These are phyloP conservation scores for Adineta ricciae DNA, from an alignment of 2,888 invertebrate genomes.

Conservation along the genomic window DNA sequence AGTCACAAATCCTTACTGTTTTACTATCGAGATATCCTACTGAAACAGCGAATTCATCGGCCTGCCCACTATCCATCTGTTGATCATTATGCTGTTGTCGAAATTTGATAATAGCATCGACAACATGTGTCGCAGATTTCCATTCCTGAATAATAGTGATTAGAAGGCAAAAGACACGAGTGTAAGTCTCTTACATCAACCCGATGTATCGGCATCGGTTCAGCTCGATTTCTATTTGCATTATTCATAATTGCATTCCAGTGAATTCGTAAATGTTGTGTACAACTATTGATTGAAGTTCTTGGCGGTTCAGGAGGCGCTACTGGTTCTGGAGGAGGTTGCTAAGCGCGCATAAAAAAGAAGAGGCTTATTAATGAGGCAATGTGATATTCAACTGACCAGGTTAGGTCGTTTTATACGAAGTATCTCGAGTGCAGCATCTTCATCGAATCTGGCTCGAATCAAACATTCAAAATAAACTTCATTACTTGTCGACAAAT, in stretches of 20 bases:
- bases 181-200: neutral
- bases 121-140: neutral
- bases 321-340: neutral
- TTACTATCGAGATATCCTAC: neutral
- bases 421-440: neutral
- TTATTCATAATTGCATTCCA: neutral
- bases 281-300: neutral
- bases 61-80: no score
- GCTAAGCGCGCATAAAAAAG: neutral
- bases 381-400: neutral
- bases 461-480: neutral
- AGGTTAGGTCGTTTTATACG: neutral
- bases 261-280: neutral
- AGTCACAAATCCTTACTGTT: neutral
- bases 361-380: neutral
- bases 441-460: neutral
- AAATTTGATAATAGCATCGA: neutral
- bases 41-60: neutral
- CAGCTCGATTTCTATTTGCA: neutral
- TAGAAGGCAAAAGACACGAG: neutral
- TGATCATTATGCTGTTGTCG: neutral
- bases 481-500: neutral
- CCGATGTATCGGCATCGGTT: neutral
- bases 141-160: neutral
- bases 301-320: neutral